Percentiles rank a stretch among this genome's conserved stretches.
Conservation (phyloP, 2,113 vertebrate genomes). For the Etheostoma cragini region DNA sequence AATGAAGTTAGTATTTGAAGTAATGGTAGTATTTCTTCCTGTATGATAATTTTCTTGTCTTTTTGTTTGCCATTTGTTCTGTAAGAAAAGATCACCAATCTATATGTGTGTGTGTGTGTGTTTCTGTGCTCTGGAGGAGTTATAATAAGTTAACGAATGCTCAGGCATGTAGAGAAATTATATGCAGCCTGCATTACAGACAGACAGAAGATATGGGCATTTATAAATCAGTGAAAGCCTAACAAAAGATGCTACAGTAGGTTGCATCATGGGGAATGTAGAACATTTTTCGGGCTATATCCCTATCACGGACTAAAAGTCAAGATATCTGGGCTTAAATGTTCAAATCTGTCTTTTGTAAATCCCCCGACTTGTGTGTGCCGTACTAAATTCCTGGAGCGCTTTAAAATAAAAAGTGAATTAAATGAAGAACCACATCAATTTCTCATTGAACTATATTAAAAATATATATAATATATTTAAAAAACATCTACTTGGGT, state of each 20-base stretch:
- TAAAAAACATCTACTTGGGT: background rate
- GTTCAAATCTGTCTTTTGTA: background rate
- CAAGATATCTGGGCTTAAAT: background rate
- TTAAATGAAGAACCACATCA: background rate
- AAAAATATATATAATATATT: too few species aligned
- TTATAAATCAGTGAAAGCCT: background rate
- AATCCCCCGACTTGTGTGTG: background rate
- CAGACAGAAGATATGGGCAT: background rate
- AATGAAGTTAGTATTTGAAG: too few species aligned
- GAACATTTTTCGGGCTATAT: background rate
- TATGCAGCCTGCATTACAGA: background rate
- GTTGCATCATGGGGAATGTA: background rate
- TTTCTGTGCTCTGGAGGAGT: background rate
- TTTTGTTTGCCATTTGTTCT: slow-evolving; percentile 11
- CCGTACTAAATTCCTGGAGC: background rate
- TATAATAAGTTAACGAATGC: background rate
- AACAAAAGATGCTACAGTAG: background rate
- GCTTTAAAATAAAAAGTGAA: background rate
- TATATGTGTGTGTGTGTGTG: background rate
- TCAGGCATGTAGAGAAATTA: background rate
- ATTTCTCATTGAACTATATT: background rate
- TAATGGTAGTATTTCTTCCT: background rate
- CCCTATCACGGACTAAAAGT: background rate
- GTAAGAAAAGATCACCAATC: background rate
- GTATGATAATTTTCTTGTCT: background rate